Evolutionary conservation across 2,888 invertebrate genomes (phyloP).

Genomic region (Aporophyla lueneburgensis): DNA sequence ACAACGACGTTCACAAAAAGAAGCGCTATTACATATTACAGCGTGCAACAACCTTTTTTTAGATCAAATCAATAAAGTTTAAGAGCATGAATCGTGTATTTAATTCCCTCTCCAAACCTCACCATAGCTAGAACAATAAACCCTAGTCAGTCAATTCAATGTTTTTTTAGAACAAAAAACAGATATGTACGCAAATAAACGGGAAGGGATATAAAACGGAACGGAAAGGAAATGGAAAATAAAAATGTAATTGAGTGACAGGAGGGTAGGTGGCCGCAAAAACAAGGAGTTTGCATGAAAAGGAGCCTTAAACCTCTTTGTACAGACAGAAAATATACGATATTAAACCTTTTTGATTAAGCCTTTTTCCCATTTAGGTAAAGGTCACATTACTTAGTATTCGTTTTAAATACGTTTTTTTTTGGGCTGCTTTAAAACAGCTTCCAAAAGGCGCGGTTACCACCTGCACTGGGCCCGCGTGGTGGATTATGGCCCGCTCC

Average conservation of each 20-base stretch:
- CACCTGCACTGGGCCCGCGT: too few relatives aligned
- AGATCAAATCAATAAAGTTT: not conserved
- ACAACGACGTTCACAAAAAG: not conserved
- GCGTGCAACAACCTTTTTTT: not conserved
- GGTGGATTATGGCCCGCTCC: too few relatives aligned
- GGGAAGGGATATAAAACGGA: slow-evolving; percentile 40
- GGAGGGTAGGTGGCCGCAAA: slow-evolving; percentile 71
- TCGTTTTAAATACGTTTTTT: not conserved
- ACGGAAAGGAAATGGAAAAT: slow-evolving; percentile 68
- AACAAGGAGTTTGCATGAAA: slow-evolving; percentile 68
- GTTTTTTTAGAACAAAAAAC: slow-evolving; percentile 40
- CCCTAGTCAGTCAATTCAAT: slow-evolving; percentile 13
- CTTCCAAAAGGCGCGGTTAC: too few relatives aligned
- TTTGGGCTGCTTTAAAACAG: not conserved
- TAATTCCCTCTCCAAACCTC: slow-evolving; percentile 12
- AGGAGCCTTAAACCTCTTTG: slow-evolving; percentile 65
- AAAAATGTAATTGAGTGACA: slow-evolving; percentile 70
- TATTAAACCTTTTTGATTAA: slow-evolving; percentile 32
- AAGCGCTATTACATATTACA: not conserved
- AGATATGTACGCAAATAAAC: slow-evolving; percentile 57
- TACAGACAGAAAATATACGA: slow-evolving; percentile 44
- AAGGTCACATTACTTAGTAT: slow-evolving; percentile 9
- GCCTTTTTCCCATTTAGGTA: slow-evolving; percentile 4
- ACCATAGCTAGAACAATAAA: slow-evolving; percentile 19
- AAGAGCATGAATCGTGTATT: not conserved